Base-by-base conservation (phyloP, 2,888 invertebrate genomes). In the Slavum lentiscoides region DNA sequence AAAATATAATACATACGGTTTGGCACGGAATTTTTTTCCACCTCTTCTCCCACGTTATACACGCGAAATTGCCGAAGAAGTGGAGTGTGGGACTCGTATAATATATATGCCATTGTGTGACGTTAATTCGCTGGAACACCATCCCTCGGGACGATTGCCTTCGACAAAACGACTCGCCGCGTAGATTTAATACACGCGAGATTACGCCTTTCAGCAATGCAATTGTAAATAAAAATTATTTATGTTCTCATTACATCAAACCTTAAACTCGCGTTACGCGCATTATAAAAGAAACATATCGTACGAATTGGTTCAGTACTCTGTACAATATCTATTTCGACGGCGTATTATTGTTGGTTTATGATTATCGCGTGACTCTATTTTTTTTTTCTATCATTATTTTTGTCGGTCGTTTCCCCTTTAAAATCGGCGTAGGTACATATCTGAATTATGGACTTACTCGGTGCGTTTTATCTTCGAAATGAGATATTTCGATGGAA, bases 211-310 rank as follows among this genome's bases (percentile, higher is more conserved):
- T 43, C 7, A 43, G 11, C 59, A 59, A 19, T 62, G 62, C 43
- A 61, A 73, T 61, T 43, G 11, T 23, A 73, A 43, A 73, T 61
- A 73, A 73, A 43, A 23, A 39, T 73, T 23, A 43, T 73, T 9
- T 9, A 43, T 73, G 30, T 30, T 30, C 30, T 61, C 43, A 23
- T 43, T 61, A 19, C 23, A 43, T 73, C 72, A 43, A 73, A 73
- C 59, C 49, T 30, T 73, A 73, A 59, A 39, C 59, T 49, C 13
- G 49, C 13, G 1, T 9, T 9, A 49, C 9, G 13, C 49, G 13
- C 15, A 13, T 39, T 21, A 39, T 7, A 43, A 23, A 61, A 21
- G 43, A 74, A 62, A 53, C 30, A 6, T 53, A 53, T 74, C 62
- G 30, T 23, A 30, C 62, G 61, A 13, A 49, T 49, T 13, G 5